These are phyloP conservation scores for Rallus crepitans DNA, from an alignment of 2,797 vertebrate genomes.

Conservation along the genomic window DNA sequence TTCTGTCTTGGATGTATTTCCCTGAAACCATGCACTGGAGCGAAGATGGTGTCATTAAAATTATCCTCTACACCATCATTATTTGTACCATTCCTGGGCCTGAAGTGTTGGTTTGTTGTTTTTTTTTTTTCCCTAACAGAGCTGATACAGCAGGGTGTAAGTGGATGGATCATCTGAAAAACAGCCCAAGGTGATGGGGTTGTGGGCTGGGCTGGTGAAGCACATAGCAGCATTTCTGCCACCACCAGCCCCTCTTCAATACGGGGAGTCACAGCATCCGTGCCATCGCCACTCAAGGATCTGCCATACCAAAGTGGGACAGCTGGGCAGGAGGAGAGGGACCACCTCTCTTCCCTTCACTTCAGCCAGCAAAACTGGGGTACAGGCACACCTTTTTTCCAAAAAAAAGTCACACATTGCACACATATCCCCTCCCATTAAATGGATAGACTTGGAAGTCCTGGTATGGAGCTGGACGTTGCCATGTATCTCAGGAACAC, in stretches of 20 bases:
- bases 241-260: background rate
- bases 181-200: fast-evolving
- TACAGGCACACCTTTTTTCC: background rate
- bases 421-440: background rate
- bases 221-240: background rate
- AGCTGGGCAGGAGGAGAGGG: fast-evolving
- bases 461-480: fast-evolving
- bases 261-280: background rate
- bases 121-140: background rate
- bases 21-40: background rate
- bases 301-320: background rate
- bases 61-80: background rate
- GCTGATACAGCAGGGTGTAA: background rate
- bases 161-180: background rate
- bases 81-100: background rate
- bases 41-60: background rate
- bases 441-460: background rate
- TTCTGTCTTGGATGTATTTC: background rate
- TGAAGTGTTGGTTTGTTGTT: background rate
- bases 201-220: background rate
- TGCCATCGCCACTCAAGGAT: fast-evolving
- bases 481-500: background rate
- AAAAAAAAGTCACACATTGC: background rate
- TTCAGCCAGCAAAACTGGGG: background rate
- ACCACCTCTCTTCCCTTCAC: background rate